Evolutionary conservation across 2,888 invertebrate species (phyloP).

Genomic region (Gortyna flavago): DNA sequence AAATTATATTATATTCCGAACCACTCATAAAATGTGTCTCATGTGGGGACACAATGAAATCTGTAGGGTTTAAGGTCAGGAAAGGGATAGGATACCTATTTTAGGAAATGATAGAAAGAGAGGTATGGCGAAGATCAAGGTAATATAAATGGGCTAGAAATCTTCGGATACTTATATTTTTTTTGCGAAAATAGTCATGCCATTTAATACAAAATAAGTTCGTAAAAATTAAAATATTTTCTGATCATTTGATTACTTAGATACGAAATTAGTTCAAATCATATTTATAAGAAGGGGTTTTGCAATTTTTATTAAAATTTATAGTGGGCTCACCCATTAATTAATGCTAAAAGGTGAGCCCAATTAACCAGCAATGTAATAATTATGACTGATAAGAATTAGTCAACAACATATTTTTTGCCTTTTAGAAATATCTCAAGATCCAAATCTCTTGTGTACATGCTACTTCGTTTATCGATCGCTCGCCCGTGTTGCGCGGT

Average conservation of each 20-base stretch:
- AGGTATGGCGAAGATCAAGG: conserved; percentile 73
- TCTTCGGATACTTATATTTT: conserved; percentile 56
- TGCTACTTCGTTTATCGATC: conserved; percentile 75
- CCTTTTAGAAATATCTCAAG: conserved; percentile 41
- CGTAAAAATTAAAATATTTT: not conserved
- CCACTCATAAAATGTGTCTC: conserved; percentile 54
- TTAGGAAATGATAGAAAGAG: conserved; percentile 73
- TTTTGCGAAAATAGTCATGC: not conserved
- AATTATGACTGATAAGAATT: not conserved
- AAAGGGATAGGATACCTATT: conserved; percentile 73
- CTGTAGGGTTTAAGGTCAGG: conserved; percentile 86
- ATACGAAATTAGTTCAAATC: not conserved
- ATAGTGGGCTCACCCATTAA: not conserved
- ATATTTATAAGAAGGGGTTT: not conserved
- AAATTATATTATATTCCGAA: conserved; percentile 65
- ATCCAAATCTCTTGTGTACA: conserved; percentile 68
- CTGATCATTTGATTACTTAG: not conserved
- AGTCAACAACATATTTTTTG: not conserved
- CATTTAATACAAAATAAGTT: not conserved
- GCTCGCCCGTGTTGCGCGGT: conserved; percentile 75
- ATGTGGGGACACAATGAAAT: conserved; percentile 67
- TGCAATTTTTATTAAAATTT: not conserved
- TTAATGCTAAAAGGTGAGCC: not conserved
- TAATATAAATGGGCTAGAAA: conserved; percentile 64
- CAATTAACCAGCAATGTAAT: not conserved